Evolutionary conservation across 2,113 vertebrate species (phyloP), one percentile per base, ranked within the genome.

Genomic region (Psammodynastes pulverulentus): DNA sequence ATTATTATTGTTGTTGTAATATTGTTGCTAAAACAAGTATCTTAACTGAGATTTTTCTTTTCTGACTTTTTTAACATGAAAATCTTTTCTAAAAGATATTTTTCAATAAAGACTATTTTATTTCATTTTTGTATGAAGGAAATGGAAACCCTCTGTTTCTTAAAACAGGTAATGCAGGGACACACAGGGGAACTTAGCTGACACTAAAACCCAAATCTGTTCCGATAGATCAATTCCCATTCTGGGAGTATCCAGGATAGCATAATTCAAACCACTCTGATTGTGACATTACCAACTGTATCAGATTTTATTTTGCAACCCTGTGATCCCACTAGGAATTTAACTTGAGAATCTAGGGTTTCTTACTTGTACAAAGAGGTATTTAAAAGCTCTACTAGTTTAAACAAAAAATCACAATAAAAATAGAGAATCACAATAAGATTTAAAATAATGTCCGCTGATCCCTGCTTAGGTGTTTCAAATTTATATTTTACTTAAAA

Each of bases 41-140:
- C 9, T 48, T 34, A 10, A 1, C 85, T 72, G 0, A 0, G 90
- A 86, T 0, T 0, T 0, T 24, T 93, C 5, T 62, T 0, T 58
- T 1, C 9, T 43, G 0, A 0, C 24, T 85, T 84, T 87, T 87
- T 85, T 9, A 84, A 72, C 10, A 1, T 48, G 0, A 19, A 67
- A 1, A n/a, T 87, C 48, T 13, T 79, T 91, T 46, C 92, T 13
- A 10, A 89, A 52, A 89, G 21, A 12, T 58, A 23, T 49, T 92
- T 89, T 45, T 53, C 72, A 13, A 91, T 51, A 5, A 87, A 6
- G 12, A 51, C 23, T 51, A 51, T 12, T 79, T 67, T 45, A 2
- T 3, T 52, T 0, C 53, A 8, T 0, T 34, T 34, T 21, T 58
- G 39, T 46, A 85, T 21, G 2, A 9, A 49, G 4, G 24, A 94